Conservation (phyloP, 2,888 invertebrate genomes). For the Campoplex nolae region DNA sequence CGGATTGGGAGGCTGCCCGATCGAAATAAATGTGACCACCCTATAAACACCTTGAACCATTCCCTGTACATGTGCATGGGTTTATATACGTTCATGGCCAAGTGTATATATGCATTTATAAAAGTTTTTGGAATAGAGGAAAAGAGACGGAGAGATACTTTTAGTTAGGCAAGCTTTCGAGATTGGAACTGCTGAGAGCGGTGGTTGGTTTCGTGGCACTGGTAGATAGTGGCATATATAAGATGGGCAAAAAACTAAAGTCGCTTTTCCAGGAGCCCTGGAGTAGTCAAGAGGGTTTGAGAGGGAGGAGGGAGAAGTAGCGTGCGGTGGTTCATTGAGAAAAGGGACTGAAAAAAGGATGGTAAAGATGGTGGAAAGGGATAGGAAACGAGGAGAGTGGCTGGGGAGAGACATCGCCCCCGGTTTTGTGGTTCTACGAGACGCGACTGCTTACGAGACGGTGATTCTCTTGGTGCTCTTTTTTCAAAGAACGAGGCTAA, state of each 20-base stretch:
- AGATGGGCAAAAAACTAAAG: slow-evolving; percentile 54
- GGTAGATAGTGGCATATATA: slow-evolving; percentile 41
- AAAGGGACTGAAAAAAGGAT: slow-evolving; percentile 7
- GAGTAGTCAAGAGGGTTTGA: slow-evolving; percentile 44
- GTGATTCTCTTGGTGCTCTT: slow-evolving; percentile 18
- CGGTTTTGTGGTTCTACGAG: slow-evolving; percentile 55
- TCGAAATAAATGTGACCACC: neutral
- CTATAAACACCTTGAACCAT: neutral
- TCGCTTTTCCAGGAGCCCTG: slow-evolving; percentile 23
- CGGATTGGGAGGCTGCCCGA: neutral
- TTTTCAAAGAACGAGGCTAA: neutral
- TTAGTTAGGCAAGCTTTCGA: slow-evolving; percentile 59
- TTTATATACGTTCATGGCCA: neutral
- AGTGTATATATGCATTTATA: neutral
- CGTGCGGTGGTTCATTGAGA: slow-evolving; percentile 28
- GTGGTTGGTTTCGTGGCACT: slow-evolving; percentile 38
- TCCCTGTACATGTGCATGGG: neutral
- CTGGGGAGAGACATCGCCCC: slow-evolving; percentile 55
- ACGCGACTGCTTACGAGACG: slow-evolving; percentile 38
- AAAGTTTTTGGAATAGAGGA: neutral
- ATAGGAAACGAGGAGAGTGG: slow-evolving; percentile 56
- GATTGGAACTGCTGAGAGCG: slow-evolving; percentile 58
- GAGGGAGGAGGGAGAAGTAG: slow-evolving; percentile 24
- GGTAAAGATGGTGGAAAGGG: slow-evolving; percentile 36
- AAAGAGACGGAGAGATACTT: slow-evolving; percentile 30